Conservation (phyloP, 2,797 vertebrate species). For the Syngnathus rostellatus region DNA sequence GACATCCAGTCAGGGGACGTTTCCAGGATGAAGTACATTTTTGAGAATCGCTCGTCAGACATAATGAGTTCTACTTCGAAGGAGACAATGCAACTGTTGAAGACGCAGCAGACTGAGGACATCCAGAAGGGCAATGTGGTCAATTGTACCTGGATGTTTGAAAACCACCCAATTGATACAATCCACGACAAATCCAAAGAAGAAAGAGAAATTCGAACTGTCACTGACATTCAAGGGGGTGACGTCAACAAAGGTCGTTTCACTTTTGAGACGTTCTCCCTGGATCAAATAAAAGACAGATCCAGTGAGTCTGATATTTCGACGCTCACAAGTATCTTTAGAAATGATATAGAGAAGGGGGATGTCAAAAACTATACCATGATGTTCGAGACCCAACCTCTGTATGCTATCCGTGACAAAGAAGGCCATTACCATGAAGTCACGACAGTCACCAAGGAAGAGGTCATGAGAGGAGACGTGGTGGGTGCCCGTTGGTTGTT, state of each 20-base stretch:
- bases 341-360: slow-evolving; percentile 74
- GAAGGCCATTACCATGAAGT: slow-evolving; percentile 90
- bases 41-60: slow-evolving; percentile 82
- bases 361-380: slow-evolving; percentile 87
- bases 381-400: slow-evolving; percentile 89
- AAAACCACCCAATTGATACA: slow-evolving; percentile 80
- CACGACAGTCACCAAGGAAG: slow-evolving; percentile 88
- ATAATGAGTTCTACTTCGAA: slow-evolving; percentile 79
- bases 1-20: slow-evolving; percentile 84
- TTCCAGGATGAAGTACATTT: slow-evolving; percentile 82
- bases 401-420: slow-evolving; percentile 85
- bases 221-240: slow-evolving; percentile 81
- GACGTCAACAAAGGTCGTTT: slow-evolving; percentile 83
- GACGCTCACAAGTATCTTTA: slow-evolving; percentile 60
- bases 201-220: slow-evolving; percentile 59
- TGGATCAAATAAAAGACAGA: slow-evolving; percentile 83
- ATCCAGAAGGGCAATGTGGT: slow-evolving; percentile 84
- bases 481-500: slow-evolving; percentile 88
- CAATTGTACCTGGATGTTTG: slow-evolving; percentile 84
- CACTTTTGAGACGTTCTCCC: slow-evolving; percentile 84
- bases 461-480: slow-evolving; percentile 83
- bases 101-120: slow-evolving; percentile 75
- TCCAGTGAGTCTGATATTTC: slow-evolving; percentile 57
- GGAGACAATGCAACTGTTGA: slow-evolving; percentile 77
- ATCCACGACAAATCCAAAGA: slow-evolving; percentile 67